Evolutionary conservation across 2,888 invertebrate species (phyloP).

Genomic region (Caenorhabditis sp.): DNA sequence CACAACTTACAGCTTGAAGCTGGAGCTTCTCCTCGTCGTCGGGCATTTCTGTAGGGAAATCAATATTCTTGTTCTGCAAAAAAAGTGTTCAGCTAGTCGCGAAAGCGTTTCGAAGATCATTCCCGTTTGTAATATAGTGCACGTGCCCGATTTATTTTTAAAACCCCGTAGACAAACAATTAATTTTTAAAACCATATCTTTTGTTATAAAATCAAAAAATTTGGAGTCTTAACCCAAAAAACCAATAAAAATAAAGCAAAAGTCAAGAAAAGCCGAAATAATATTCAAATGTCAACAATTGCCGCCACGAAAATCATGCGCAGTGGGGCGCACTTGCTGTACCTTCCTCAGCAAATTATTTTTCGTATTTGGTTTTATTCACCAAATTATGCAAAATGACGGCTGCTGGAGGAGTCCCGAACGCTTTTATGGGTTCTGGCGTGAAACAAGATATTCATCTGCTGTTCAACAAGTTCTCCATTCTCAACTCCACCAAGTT

Average conservation of each 20-base stretch:
- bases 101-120: too few relatives aligned
- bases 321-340: conserved; percentile 22
- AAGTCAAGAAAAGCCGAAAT: neutral
- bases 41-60: conserved; percentile 11
- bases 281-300: neutral
- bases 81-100: neutral
- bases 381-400: conserved; percentile 28
- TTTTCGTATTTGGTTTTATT: conserved; percentile 4
- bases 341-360: neutral
- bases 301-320: neutral
- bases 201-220: neutral
- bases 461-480: conserved; percentile 48
- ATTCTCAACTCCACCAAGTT: conserved; percentile 36
- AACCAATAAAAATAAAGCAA: neutral
- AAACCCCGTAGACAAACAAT: too few relatives aligned
- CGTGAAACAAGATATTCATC: conserved; percentile 55
- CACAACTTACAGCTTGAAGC: conserved; percentile 29
- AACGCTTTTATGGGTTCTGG: conserved; percentile 52
- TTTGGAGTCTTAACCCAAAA: neutral
- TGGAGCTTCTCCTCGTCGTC: conserved; percentile 56
- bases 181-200: neutral
- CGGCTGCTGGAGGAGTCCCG: neutral
- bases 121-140: too few relatives aligned
- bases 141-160: too few relatives aligned
- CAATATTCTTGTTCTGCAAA: neutral